Conservation (phyloP, 1,140 invertebrate species). For the Sinella curviseta region DNA sequence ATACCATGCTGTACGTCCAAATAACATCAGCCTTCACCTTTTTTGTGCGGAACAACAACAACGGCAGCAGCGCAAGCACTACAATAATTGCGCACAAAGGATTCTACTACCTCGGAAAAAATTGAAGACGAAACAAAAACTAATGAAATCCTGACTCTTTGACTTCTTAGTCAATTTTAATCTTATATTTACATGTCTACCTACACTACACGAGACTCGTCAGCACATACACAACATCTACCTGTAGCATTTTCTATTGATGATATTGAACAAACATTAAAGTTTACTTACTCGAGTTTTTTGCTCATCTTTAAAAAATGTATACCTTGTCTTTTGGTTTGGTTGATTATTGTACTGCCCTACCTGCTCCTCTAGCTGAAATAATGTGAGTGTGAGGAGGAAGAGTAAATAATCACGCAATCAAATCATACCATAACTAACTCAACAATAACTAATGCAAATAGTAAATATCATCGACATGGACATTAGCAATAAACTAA, state of each 20-base stretch:
- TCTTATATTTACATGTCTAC: too few species aligned
- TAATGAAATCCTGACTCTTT: too few species aligned
- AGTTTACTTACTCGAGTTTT: neutral
- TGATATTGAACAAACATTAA: neutral
- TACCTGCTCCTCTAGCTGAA: neutral
- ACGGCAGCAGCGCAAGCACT: too few species aligned
- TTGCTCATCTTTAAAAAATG: neutral
- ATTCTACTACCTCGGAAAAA: too few species aligned
- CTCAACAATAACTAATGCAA: neutral
- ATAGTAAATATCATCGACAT: neutral
- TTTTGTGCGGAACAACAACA: too few species aligned
- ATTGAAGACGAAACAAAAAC: too few species aligned
- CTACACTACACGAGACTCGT: too few species aligned
- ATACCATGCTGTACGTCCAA: too few species aligned
- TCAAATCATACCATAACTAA: neutral
- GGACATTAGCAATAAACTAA: neutral
- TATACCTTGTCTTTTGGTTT: neutral
- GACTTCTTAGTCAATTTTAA: too few species aligned
- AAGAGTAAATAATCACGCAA: neutral
- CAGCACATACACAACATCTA: neutral
- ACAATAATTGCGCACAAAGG: too few species aligned
- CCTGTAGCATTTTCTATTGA: too few species aligned
- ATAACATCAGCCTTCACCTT: too few species aligned
- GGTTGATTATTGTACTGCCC: neutral
- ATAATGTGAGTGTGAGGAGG: neutral